Base-by-base conservation (phyloP, 2,797 vertebrate species). In the Anolis apletophallus region DNA sequence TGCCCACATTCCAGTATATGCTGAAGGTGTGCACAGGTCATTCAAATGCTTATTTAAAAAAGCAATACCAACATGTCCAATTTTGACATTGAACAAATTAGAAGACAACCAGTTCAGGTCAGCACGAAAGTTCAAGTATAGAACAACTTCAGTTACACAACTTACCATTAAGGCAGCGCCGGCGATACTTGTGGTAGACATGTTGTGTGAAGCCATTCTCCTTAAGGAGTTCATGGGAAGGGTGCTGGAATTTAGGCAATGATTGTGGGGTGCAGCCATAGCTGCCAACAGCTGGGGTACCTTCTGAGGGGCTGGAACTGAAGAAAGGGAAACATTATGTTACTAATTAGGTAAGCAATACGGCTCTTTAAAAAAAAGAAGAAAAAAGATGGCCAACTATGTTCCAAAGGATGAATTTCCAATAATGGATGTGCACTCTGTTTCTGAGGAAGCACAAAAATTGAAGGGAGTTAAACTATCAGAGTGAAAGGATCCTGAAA, bases 161-260 rank as follows among this genome's bases (percentile, higher is more conserved):
- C 95, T 89, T 93, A 99, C 99, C 99, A 0, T 99, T 99, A 93
- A 99, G 98, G 97, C 99, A 99, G 96, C 98, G 98, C 93, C 99
- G 97, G 92, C 98, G 98, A 95, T 99, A 99, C 95, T 99, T 99
- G 97, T 99, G 99, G 97, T 99, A 99, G 91, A 99, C 98, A 1
- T 99, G 99, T 96, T 99, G 99, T 32, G 99, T 99, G 97, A 99
- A 99, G 96, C 99, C 99, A 1, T 99, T 99, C 95, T 99, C 99
- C 96, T 99, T 99, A 90, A 99, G 98, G 93, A 99, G 97, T 97
- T 99, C 98, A 0, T 99, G 99, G 0, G 99, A 99, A 67, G 99
- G 99, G 88, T 99, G 99, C 94, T 99, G 99, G 95, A 99, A 99
- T 94, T 99, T 99, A 91, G 99, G 99, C 90, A 99, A 96, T 83